A percentile compares a stretch with the other conserved stretches of the same genome.
Evolutionary conservation across 1,140 invertebrate species (phyloP).

Genomic region (Melanaphis sacchari): DNA sequence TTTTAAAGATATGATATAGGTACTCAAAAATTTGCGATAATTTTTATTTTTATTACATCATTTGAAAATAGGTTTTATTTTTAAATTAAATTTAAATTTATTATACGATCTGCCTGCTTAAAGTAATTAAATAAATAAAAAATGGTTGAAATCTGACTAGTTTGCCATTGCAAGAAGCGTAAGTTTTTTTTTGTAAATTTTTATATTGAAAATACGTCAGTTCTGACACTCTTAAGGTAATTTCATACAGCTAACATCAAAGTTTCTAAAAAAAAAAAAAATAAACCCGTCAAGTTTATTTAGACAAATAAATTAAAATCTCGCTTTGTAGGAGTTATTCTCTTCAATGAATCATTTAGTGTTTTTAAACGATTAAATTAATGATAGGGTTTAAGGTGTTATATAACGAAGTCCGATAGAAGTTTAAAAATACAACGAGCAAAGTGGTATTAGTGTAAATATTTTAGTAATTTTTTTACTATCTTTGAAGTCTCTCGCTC

Average conservation of each 20-base stretch:
- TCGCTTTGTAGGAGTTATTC: not conserved
- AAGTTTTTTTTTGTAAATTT: not conserved
- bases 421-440: not conserved
- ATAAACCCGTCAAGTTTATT: not conserved
- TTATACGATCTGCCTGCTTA: not conserved
- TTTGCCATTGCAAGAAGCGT: not conserved
- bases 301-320: not conserved
- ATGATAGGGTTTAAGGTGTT: not conserved
- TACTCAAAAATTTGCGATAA: not conserved
- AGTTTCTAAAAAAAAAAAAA: not conserved
- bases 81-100: too few species aligned
- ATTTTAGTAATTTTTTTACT: not conserved
- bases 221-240: not conserved
- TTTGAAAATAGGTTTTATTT: not conserved
- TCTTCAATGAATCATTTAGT: not conserved
- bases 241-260: not conserved
- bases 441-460: not conserved
- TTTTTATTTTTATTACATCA: not conserved
- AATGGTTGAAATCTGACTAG: not conserved
- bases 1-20: not conserved
- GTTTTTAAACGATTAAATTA: not conserved
- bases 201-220: not conserved
- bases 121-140: not conserved
- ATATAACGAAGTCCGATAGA: not conserved
- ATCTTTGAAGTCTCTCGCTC: not conserved